A percentile compares a stretch with the other conserved stretches of the same genome.
Conservation (phyloP, 2,113 vertebrate genomes). For the Salvelinus sp. region DNA sequence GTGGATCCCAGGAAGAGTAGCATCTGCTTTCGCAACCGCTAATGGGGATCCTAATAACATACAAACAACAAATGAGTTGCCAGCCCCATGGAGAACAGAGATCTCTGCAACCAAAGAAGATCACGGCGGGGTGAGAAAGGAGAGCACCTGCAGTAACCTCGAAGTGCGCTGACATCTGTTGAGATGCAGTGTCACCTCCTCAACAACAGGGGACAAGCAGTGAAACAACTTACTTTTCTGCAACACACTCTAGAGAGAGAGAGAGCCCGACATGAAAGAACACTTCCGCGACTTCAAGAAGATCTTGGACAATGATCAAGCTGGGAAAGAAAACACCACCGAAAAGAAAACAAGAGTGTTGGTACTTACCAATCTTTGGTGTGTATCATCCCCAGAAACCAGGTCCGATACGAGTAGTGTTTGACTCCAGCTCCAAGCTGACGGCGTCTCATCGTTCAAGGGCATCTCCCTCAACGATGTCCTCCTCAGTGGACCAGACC, state of each 20-base stretch:
- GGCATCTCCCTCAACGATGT: no score
- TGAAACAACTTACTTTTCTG: background rate
- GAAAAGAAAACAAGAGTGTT: background rate
- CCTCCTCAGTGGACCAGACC: no score
- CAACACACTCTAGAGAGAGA: background rate
- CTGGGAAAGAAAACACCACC: background rate
- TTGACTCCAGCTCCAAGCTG: no score
- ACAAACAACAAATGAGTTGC: no score
- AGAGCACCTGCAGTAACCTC: background rate
- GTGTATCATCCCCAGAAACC: no score
- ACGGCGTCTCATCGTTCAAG: no score
- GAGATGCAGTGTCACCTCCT: background rate
- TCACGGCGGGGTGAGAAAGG: background rate
- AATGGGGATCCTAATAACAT: no score
- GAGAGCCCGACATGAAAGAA: slow-evolving; percentile 3
- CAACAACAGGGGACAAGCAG: background rate
- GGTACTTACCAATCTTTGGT: no score
- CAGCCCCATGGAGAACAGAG: background rate
- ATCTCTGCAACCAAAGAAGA: background rate
- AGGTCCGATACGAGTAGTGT: no score
- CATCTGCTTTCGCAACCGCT: background rate
- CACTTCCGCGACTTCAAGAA: slow-evolving; percentile 11
- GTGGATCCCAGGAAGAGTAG: no score
- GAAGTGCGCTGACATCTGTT: background rate
- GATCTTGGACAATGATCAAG: slow-evolving; percentile 9